Evolutionary conservation across 2,888 invertebrate genomes (phyloP), one percentile per base, ranked within the genome.

Genomic region (Volucella zonaria): DNA sequence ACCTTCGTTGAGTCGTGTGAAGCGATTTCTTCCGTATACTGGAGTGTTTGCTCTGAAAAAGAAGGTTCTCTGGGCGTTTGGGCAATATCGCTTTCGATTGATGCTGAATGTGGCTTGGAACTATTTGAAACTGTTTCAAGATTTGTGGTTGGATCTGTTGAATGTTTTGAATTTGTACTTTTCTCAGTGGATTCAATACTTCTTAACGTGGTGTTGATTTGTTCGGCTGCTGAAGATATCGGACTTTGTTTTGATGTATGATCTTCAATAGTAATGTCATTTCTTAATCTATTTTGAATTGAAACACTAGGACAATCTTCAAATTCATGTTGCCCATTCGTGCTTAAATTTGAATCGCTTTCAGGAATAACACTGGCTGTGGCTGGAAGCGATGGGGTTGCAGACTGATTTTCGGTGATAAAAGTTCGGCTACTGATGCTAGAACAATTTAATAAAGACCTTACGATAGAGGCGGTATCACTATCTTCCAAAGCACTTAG

Each of bases 101-200:
- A 61, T 8, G 67, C n/a, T 42, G 67, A 45, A n/a, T 54, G 52
- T 8, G 42, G 49, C 40, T 61, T 73, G 31, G 61, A 62, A 52
- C 61, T 42, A 51, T 56, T 43, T 1, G 66, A 47, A n/a, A 47
- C 47, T 49, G 14, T 45, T 43, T n/a, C 42, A 54, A 56, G 9
- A 15, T 23, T 62, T 42, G 62, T n/a, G 18, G 23, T 12, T 45
- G 58, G 66, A 14, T 64, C 38, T 67, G 49, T 56, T 77, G 85
- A 85, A 85, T 85, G 85, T 85, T 85, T 85, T 81, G 85, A 85
- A 85, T 85, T 85, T 85, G 85, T 85, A 85, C 85, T 85, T 59
- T 81, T 76, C 56, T 85, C 85, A 64, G 73, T 76, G 62, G 85
- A 85, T 77, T 68, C 81, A 85, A 85, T 85, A 81, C 81, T 85